Evolutionary conservation across 2,888 invertebrate genomes (phyloP), one percentile per base, ranked within the genome.

Genomic region (Brachyptera risi): DNA sequence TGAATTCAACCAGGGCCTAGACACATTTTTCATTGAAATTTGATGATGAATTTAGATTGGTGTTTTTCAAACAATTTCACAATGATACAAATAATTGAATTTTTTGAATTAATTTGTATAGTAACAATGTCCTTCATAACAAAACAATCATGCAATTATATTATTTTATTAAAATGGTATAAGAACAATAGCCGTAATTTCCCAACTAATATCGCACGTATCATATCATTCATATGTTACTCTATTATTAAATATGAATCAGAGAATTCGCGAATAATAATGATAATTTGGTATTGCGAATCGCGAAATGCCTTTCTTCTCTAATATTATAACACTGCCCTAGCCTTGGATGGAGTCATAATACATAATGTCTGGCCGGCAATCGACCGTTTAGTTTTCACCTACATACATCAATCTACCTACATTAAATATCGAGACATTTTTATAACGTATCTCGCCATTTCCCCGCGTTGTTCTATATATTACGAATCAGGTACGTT

Each of bases 271-370:
- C 17, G 50, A 27, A 27, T 51, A 26, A 26, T 51, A 51, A 51
- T 27, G 17, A 51, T 51, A 17, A 31, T 50, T 51, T 51, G 50
- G 17, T 51, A 51, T 51, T 51, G 27, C 50, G 31, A n/a, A n/a
- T n/a, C n/a, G n/a, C n/a, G n/a, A n/a, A 51, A 51, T 42, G 21
- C 5, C 42, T 42, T 17, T 42, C 11, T 42, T 17, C 42, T 17
- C 2, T 3, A 42, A 15, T 19, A 42, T 42, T 19, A 19, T 42
- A 42, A 19, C 42, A 42, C 42, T 42, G 42, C 3, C 3, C 5
- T 27, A 51, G 17, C 50, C 50, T 51, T 51, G 50, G 26, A 26
- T 26, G 26, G 50, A 17, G n/a, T 27, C 9, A 9, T 42, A 42
- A 19, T 21, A 44, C 15, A 51, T 17, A 13, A 13, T 9, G 42